Base-by-base conservation (phyloP, 2,113 vertebrate genomes). In the Corydoras sp. region DNA sequence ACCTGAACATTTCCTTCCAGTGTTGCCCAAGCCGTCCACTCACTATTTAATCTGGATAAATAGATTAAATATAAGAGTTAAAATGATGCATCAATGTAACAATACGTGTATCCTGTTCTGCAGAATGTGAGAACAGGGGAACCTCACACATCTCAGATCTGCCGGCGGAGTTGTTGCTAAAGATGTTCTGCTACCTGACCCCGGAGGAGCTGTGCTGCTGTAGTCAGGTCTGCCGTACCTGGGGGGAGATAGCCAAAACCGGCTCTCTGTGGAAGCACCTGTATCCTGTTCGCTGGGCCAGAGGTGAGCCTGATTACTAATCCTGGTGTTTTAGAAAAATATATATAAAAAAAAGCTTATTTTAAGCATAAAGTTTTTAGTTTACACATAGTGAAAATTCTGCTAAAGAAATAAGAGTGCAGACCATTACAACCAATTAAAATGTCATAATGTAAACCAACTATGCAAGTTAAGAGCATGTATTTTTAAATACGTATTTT, bases 181-280 rank as follows among this genome's bases (percentile, higher is more conserved):
- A 92, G 70, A 86, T 99, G 73, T 95, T 99, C 85, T 89, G 86
- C 75, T 98, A 92, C 74, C 89, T 99, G 84, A 86, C 88, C 60
- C 94, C 96, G 55, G 89, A 86, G 67, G 95, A 98, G 62, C 86
- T 99, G 82, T 96, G 95, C 81, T 91, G 90, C 73, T 99, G 95
- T 59, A 91, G 91, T 75, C 95, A 96, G 83, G 97, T 99, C 79
- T 95, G 91, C 89, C 85, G 83, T 73, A 86, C 89, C 13, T 99
- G 97, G 97, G 90, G 91, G 61, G 90, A 92, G 72, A 66, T 98
- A 82, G 82, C 91, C 54, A 95, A 91, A 86, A 93, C 93, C 0
- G 96, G 95, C 74, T 93, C 89, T 18, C 90, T 99, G 59, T 99
- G 97, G 97, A 95, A 89, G 62, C 95, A 99, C 81, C 92, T 99